Evolutionary conservation across 1,140 invertebrate species (phyloP).

Genomic region (Eumeta japonica): DNA sequence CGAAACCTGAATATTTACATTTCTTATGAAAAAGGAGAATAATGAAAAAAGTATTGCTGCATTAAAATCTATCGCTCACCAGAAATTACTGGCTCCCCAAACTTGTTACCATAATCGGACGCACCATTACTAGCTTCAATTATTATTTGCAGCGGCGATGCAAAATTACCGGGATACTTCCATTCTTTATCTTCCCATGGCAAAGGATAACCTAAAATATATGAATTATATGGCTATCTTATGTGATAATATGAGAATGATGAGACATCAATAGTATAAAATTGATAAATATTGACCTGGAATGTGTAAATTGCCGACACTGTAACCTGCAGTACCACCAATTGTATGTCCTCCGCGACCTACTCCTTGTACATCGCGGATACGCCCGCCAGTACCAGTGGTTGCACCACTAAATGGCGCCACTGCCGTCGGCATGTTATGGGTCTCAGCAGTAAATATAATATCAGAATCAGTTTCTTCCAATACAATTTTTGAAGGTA

Average conservation of each 20-base stretch:
- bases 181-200: conserved; percentile 83
- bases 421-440: conserved; percentile 97
- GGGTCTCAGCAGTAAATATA: conserved; percentile 98
- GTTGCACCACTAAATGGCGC: conserved; percentile 94
- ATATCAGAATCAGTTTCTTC: conserved; percentile 74
- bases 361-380: conserved; percentile 92
- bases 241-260: conserved; percentile 5
- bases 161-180: conserved; percentile 87
- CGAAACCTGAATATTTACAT: conserved; percentile 76
- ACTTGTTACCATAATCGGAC: conserved; percentile 99
- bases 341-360: conserved; percentile 90
- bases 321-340: conserved; percentile 95
- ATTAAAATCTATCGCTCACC: conserved; percentile 20
- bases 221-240: conserved; percentile 6
- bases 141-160: conserved; percentile 80
- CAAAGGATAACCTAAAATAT: conserved; percentile 67
- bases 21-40: background rate
- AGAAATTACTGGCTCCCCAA: conserved; percentile 89
- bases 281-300: conserved; percentile 63
- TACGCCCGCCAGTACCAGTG: conserved; percentile 92
- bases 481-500: conserved; percentile 65
- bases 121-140: conserved; percentile 97
- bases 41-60: background rate
- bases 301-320: conserved; percentile 88
- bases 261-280: background rate